Evolutionary conservation across 1,140 invertebrate genomes (phyloP).

Genomic region (Coenobita brevimanus): DNA sequence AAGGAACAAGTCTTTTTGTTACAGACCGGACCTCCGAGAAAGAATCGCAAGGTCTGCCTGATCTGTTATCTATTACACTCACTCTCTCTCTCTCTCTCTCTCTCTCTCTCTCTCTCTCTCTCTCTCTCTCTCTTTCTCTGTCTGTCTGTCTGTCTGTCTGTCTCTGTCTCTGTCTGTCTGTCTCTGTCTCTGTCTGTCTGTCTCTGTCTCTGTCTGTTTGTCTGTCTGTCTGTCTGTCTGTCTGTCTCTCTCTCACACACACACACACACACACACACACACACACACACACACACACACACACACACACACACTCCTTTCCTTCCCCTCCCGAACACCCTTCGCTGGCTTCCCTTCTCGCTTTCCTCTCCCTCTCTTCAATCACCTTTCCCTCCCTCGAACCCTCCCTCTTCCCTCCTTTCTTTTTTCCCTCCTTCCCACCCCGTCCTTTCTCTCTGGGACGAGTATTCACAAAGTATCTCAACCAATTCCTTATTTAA

Average conservation of each 20-base stretch:
- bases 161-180: background rate
- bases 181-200: slow-evolving; percentile 9
- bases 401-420: background rate
- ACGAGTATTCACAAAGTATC: no score
- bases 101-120: background rate
- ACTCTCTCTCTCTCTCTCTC: background rate
- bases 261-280: background rate
- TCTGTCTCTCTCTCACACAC: slow-evolving; percentile 22
- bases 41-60: no score
- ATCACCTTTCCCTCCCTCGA: no score
- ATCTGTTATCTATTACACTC: background rate
- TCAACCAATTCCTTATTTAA: no score
- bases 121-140: background rate
- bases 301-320: background rate
- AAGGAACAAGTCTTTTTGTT: no score
- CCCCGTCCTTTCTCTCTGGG: background rate
- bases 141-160: background rate
- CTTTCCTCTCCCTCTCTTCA: background rate
- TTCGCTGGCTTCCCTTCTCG: background rate
- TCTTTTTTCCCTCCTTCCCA: background rate
- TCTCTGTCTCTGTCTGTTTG: background rate
- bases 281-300: background rate
- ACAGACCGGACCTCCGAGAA: no score
- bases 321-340: background rate
- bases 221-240: slow-evolving; percentile 1